A percentile compares a stretch with the other conserved stretches of the same genome.
Evolutionary conservation across 2,888 invertebrate genomes (phyloP).

Genomic region (Melitaea athalia): DNA sequence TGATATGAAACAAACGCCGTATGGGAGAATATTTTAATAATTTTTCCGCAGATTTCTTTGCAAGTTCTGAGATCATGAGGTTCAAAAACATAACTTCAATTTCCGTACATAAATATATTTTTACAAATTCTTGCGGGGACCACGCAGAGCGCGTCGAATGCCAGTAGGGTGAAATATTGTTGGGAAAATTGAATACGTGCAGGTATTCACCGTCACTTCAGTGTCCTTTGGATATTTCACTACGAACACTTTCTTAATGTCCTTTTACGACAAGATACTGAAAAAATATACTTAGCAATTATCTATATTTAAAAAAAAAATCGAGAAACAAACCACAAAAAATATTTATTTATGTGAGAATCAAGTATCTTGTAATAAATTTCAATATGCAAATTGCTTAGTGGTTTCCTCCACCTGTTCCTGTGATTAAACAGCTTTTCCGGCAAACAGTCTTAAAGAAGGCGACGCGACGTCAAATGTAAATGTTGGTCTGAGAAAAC

Average conservation of each 20-base stretch:
- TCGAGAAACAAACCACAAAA: background rate
- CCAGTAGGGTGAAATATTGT: constrained; percentile 70
- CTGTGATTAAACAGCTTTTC: constrained; percentile 76
- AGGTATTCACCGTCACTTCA: constrained; percentile 63
- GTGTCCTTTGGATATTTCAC: constrained; percentile 44
- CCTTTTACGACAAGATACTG: background rate
- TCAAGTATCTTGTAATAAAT: constrained; percentile 68
- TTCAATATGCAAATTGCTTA: constrained; percentile 75
- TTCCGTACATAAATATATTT: constrained; percentile 56
- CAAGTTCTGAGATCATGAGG: constrained; percentile 16
- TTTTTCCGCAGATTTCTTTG: constrained; percentile 43
- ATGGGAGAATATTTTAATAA: constrained; percentile 58
- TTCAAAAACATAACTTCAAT: constrained; percentile 47
- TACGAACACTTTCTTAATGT: constrained; percentile 38
- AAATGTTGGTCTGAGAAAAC: constrained; percentile 71
- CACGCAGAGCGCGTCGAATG: constrained; percentile 57
- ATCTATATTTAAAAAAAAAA: background rate
- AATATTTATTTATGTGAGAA: constrained; percentile 49
- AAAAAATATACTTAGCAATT: background rate
- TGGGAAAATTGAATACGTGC: constrained; percentile 75
- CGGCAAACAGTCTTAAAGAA: constrained; percentile 59
- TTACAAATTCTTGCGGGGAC: constrained; percentile 54
- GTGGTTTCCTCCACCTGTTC: constrained; percentile 65
- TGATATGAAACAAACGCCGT: constrained; percentile 75
- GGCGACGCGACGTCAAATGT: constrained; percentile 61